phyloP scores from a whole-genome alignment of 2,888 invertebrate genomes.

The Lomographa bimaculata region DNA sequence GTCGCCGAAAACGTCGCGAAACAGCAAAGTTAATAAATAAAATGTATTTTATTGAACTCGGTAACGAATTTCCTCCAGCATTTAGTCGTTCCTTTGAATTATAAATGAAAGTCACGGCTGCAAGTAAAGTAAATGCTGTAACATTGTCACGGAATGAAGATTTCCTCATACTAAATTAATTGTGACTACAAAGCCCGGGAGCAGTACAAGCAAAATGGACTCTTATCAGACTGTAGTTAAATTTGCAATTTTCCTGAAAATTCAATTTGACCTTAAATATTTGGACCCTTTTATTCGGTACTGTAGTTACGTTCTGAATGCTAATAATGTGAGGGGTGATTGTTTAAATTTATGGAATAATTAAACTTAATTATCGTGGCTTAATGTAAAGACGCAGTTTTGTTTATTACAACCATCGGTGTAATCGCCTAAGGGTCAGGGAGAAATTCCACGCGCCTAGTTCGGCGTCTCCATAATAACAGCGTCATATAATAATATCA shows the following conservation, averaged over 20 bases:
- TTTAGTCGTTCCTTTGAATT: slow-evolving; percentile 45
- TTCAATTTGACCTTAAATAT: slow-evolving; percentile 73
- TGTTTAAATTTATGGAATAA: slow-evolving; percentile 77
- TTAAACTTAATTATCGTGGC: slow-evolving; percentile 71
- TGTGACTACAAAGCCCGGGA: slow-evolving; percentile 53
- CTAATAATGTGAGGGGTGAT: slow-evolving; percentile 74
- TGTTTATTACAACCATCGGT: slow-evolving; percentile 54
- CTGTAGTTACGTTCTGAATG: slow-evolving; percentile 74
- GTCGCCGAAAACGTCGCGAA: slow-evolving; percentile 2
- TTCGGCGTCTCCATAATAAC: slow-evolving; percentile 12
- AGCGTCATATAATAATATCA: slow-evolving; percentile 20
- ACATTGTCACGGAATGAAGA: slow-evolving; percentile 72
- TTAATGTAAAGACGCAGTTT: slow-evolving; percentile 56
- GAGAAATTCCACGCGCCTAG: slow-evolving; percentile 7
- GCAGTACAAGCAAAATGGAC: slow-evolving; percentile 60
- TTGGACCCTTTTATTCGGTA: slow-evolving; percentile 72
- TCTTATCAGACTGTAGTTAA: slow-evolving; percentile 65
- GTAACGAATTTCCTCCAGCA: slow-evolving; percentile 29
- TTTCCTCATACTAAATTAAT: slow-evolving; percentile 77
- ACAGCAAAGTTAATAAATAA: slow-evolving; percentile 35
- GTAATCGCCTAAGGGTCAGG: slow-evolving; percentile 39
- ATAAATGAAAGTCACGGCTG: slow-evolving; percentile 55
- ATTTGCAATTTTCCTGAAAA: slow-evolving; percentile 67
- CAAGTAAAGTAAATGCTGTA: slow-evolving; percentile 63
- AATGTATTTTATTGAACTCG: slow-evolving; percentile 22